Percentiles rank a stretch among this genome's conserved stretches.
These are phyloP conservation scores for Biston stratarius DNA, from an alignment of 2,888 invertebrate species.

Conservation along the genomic window DNA sequence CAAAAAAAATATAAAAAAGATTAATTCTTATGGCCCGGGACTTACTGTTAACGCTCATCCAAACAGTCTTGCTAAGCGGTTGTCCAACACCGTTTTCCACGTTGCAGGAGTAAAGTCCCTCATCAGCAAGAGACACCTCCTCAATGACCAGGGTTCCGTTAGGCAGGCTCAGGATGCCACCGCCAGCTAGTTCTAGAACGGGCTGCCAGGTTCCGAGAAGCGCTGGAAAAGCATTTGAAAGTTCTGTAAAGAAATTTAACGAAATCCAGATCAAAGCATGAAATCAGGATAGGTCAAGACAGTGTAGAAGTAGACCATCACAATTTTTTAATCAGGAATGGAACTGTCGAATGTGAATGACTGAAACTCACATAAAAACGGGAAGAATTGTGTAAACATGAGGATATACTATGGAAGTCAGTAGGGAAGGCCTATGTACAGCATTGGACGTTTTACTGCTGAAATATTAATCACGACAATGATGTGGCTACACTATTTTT, in stretches of 20 bases:
- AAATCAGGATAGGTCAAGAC: not conserved
- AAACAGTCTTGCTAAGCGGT: slow-evolving; percentile 80
- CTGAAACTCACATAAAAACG: too few relatives aligned
- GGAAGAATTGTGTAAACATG: too few relatives aligned
- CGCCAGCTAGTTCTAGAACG: slow-evolving; percentile 79
- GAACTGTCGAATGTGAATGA: too few relatives aligned
- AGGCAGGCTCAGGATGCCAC: slow-evolving; percentile 79
- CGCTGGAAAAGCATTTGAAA: slow-evolving; percentile 52
- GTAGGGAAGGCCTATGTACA: too few relatives aligned
- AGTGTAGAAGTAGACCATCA: not conserved
- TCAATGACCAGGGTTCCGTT: slow-evolving; percentile 81
- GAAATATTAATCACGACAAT: too few relatives aligned
- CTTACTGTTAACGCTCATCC: slow-evolving; percentile 84
- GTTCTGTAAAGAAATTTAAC: too few relatives aligned
- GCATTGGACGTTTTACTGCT: too few relatives aligned
- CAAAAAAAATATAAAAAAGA: too few relatives aligned
- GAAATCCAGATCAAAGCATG: too few relatives aligned
- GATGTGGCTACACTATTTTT: too few relatives aligned
- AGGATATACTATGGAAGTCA: too few relatives aligned
- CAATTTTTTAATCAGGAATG: too few relatives aligned
- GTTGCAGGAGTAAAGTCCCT: slow-evolving; percentile 81
- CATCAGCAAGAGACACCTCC: slow-evolving; percentile 78
- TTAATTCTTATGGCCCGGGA: slow-evolving; percentile 24
- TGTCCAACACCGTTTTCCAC: slow-evolving; percentile 83
- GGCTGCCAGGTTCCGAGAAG: slow-evolving; percentile 82